These are phyloP conservation scores for Riparia riparia DNA, from an alignment of 2,113 vertebrate species.

Conservation along the genomic window DNA sequence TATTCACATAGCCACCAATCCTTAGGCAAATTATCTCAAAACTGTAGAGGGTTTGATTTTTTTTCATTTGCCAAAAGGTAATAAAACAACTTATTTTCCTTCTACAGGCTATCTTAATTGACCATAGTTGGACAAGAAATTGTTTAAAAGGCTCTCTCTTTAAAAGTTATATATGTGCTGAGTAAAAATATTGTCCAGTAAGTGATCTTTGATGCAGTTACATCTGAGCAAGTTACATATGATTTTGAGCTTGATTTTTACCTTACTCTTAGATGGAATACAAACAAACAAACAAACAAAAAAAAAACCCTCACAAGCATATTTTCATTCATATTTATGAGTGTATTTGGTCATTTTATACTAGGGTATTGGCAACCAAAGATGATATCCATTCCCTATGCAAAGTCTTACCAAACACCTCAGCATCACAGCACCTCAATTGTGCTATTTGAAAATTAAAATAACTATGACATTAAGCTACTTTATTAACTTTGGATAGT, in stretches of 20 bases:
- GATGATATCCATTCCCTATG: no score
- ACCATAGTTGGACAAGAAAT: neutral
- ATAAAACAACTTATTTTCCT: neutral
- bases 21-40: neutral
- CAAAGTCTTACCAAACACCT: neutral
- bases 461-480: neutral
- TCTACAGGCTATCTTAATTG: neutral
- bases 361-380: neutral
- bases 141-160: neutral
- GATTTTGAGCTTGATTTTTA: neutral
- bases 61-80: neutral
- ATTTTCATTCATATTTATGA: neutral
- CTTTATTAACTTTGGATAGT: neutral
- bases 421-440: neutral
- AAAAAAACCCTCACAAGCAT: neutral
- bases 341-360: neutral
- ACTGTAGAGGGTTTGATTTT: fast-evolving
- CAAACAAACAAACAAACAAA: neutral
- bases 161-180: neutral
- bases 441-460: neutral
- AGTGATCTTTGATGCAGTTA: neutral
- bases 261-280: neutral
- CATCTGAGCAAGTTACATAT: neutral
- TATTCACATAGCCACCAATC: neutral
- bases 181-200: neutral